phyloP scores from a whole-genome alignment of 2,797 vertebrate species.

The Sphenopsis melanotis region DNA sequence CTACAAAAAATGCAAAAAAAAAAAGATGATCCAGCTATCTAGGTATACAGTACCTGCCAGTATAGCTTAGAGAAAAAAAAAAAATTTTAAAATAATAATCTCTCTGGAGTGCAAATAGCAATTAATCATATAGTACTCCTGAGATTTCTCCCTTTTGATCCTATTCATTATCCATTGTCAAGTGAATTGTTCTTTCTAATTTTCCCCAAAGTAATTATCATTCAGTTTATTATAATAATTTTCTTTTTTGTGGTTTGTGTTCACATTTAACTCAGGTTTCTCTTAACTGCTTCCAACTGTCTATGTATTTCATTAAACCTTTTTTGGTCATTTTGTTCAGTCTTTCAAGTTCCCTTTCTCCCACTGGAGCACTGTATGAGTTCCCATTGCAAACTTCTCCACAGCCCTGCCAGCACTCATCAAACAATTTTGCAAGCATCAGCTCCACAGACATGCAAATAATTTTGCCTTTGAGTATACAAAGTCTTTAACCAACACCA shows the following conservation, averaged over 20 bases:
- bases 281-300: neutral
- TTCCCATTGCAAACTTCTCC: neutral
- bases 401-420: neutral
- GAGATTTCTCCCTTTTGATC: neutral
- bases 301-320: neutral
- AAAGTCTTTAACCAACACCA: neutral
- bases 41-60: neutral
- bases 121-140: neutral
- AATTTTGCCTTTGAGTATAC: neutral
- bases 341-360: neutral
- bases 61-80: neutral
- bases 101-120: neutral
- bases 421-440: constrained; percentile 10
- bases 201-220: neutral
- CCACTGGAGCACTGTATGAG: neutral
- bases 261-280: neutral
- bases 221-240: neutral
- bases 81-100: neutral
- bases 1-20: neutral
- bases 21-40: neutral
- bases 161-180: neutral
- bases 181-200: neutral
- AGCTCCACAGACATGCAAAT: neutral
- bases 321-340: neutral
- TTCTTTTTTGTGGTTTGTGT: neutral